Base-by-base conservation (phyloP, 2,888 invertebrate species). In the Nomada hirtipes region DNA sequence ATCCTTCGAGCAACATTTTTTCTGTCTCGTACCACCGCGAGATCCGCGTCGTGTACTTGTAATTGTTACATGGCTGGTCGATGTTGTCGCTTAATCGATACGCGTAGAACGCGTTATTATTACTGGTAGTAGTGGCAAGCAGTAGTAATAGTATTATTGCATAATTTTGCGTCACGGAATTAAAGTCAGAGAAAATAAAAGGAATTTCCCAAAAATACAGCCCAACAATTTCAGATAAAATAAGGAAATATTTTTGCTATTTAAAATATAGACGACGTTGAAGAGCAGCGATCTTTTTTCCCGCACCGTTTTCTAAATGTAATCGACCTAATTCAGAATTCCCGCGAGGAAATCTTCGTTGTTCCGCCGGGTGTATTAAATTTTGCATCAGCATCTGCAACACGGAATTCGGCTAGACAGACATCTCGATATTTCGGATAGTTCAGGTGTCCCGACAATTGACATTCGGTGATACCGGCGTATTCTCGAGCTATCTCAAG, bases 31-130 rank as follows among this genome's bases (percentile, higher is more conserved):
- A 60, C 42, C 57, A 36, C 26, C 44, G 13, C 60, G 69, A 69
- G 61, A 79, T 81, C 36, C 36, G 23, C 68, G 26, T 44, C 44
- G n/a, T 47, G 68, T 42, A 69, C 60, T 13, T 42, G 61, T 71
- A 81, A 82, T 82, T 68, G 67, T 63, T 68, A 80, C 75, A 75
- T 15, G 75, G 13, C 44, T 75, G 67, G 10, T 75, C 75, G 68
- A 71, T 52, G 57, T 26, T 4, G 65, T 55, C 15, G 55, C 7
- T 59, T 67, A 63, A 71, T 82, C 82, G 70, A 82, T 82, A 70
- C 64, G 64, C 73, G 20, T 11, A 7, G 29, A 11, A 60, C 65
- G 10, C 1, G 36, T 36, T 7, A 36, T 36, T 36, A 36, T 36
- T 36, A 29, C 4, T 29, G 1, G 36, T 36, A 36, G 36, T 1